phyloP scores from a whole-genome alignment of 1,140 invertebrate genomes.

The Papilio polytes region DNA sequence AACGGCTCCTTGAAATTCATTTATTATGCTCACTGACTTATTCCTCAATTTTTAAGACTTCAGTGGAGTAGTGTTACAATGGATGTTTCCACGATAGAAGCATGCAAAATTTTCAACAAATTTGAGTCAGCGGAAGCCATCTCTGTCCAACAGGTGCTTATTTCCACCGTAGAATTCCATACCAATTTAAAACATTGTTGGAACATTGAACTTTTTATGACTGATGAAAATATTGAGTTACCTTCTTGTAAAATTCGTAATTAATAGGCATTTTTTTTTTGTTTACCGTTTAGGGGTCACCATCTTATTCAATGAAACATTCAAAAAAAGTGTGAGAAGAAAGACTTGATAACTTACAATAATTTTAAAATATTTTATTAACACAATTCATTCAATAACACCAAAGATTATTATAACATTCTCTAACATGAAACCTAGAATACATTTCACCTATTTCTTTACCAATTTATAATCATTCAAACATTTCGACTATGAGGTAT shows the following conservation, averaged over 20 bases:
- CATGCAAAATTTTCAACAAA: too few species aligned
- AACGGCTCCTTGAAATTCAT: too few species aligned
- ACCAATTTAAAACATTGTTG: too few species aligned
- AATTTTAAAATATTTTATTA: conserved; percentile 85
- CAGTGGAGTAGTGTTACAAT: too few species aligned
- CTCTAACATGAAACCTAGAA: conserved; percentile 84
- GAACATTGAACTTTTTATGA: too few species aligned
- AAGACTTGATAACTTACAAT: conserved; percentile 81
- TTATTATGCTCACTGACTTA: too few species aligned
- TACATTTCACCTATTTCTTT: conserved; percentile 81
- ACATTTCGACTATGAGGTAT: conserved; percentile 83
- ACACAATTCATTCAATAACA: conserved; percentile 85
- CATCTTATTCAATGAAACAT: not conserved
- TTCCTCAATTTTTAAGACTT: too few species aligned
- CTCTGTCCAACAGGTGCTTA: too few species aligned
- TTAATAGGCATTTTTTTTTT: not conserved
- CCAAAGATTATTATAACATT: conserved; percentile 85
- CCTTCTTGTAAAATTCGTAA: too few species aligned
- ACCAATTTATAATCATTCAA: conserved; percentile 83
- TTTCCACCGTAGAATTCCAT: too few species aligned
- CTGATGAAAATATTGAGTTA: not conserved
- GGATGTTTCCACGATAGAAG: too few species aligned
- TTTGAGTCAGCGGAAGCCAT: too few species aligned
- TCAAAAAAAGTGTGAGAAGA: conserved; percentile 56
- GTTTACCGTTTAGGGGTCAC: not conserved